These are phyloP conservation scores for Neopipo cinnamomea DNA, from an alignment of 2,113 vertebrate genomes.

Conservation along the genomic window DNA sequence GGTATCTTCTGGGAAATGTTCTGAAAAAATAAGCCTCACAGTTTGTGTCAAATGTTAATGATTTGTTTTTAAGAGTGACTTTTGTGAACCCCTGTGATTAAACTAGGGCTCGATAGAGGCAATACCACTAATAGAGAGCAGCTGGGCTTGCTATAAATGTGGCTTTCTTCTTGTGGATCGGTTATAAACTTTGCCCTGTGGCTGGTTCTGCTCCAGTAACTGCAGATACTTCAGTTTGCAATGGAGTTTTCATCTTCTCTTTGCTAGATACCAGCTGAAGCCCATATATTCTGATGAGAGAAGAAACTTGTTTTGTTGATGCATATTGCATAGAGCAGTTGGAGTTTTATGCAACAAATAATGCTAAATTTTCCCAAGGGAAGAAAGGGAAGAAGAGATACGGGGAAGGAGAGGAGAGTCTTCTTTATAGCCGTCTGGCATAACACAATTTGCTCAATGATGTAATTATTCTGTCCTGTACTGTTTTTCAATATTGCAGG, in stretches of 20 bases:
- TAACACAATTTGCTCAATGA: background rate
- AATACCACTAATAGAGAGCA: background rate
- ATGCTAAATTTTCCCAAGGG: background rate
- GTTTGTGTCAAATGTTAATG: background rate
- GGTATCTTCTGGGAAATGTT: background rate
- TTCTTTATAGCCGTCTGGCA: background rate
- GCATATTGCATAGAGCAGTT: background rate
- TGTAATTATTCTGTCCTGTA: background rate
- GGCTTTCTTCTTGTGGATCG: background rate
- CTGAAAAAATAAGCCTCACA: background rate
- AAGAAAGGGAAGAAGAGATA: background rate
- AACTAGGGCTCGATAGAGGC: background rate
- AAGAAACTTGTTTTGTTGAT: background rate
- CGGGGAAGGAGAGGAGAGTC: background rate
- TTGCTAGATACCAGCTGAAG: background rate
- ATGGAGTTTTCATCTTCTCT: background rate
- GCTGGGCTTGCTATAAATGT: background rate
- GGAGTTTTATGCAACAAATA: conserved; percentile 26
- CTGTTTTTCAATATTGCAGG: background rate
- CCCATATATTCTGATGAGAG: background rate
- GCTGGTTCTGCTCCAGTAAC: conserved; percentile 25
- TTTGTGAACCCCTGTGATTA: background rate
- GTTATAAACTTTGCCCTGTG: conserved; percentile 14
- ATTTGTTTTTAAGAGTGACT: background rate
- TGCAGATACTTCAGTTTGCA: background rate